phyloP scores from a whole-genome alignment of 1,140 invertebrate genomes.

The Wasmannia auropunctata region DNA sequence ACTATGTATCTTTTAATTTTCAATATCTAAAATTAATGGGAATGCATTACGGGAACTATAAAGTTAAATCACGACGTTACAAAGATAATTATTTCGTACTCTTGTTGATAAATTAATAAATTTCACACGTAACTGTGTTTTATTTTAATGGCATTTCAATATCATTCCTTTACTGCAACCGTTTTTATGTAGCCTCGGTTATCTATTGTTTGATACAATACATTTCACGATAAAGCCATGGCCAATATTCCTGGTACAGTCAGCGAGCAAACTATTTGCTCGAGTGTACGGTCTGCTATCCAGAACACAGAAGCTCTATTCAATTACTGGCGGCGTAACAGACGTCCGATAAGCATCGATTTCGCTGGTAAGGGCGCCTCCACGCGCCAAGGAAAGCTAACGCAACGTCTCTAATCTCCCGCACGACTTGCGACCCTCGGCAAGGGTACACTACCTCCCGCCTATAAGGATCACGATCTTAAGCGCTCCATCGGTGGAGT shows the following conservation, averaged over 20 bases:
- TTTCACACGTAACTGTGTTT: not conserved
- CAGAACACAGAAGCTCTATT: slow-evolving; percentile 52
- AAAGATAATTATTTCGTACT: not conserved
- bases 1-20: not conserved
- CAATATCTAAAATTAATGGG: not conserved
- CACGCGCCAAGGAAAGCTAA: slow-evolving; percentile 48
- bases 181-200: not conserved
- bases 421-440: slow-evolving; percentile 36
- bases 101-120: not conserved
- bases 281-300: slow-evolving; percentile 14
- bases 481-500: slow-evolving; percentile 1
- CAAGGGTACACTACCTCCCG: not conserved
- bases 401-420: slow-evolving; percentile 46
- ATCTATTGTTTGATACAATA: slow-evolving; percentile 34
- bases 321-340: slow-evolving; percentile 43
- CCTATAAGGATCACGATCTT: slow-evolving; percentile 32
- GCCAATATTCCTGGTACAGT: slow-evolving; percentile 39
- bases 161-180: not conserved
- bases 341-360: slow-evolving; percentile 54
- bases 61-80: not conserved
- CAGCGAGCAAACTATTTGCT: slow-evolving; percentile 44
- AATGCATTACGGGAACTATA: not conserved
- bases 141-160: not conserved
- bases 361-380: slow-evolving; percentile 34
- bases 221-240: slow-evolving; percentile 31